Percentiles rank a stretch among this genome's conserved stretches.
Conservation (phyloP, 64 coral and sea anemone species). For the Porites lutea region DNA sequence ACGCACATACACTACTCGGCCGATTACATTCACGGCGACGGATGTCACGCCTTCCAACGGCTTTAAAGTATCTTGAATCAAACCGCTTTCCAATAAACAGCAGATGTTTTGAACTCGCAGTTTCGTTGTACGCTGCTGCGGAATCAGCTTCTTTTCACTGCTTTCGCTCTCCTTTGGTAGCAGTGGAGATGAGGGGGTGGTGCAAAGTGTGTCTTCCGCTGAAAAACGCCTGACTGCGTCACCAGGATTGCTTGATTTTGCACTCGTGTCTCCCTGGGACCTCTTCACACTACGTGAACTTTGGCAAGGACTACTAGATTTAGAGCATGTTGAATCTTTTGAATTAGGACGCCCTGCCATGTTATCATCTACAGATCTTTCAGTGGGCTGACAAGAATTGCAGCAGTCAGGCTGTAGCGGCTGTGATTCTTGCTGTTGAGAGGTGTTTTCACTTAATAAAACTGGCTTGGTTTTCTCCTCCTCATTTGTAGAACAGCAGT, state of each 20-base stretch:
- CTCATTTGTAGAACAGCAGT: not conserved
- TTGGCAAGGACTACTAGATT: too few relatives aligned
- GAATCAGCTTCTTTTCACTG: not conserved
- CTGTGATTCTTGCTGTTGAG: too few relatives aligned
- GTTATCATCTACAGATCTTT: too few relatives aligned
- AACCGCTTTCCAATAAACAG: slow-evolving; percentile 81
- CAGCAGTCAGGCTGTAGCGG: too few relatives aligned
- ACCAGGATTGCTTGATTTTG: too few relatives aligned
- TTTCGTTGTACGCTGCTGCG: slow-evolving; percentile 78
- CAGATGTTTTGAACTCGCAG: slow-evolving; percentile 98
- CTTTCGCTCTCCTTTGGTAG: not conserved
- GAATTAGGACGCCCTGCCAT: too few relatives aligned
- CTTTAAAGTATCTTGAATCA: slow-evolving; percentile 80
- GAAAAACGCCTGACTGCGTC: too few relatives aligned
- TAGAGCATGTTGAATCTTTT: not conserved
- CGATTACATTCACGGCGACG: slow-evolving; percentile 93
- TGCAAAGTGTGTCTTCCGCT: too few relatives aligned
- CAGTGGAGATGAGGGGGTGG: not conserved
- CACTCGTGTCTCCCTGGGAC: too few relatives aligned
- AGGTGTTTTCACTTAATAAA: too few relatives aligned
- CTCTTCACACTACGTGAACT: too few relatives aligned
- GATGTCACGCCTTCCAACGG: slow-evolving; percentile 76
- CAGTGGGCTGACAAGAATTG: too few relatives aligned
- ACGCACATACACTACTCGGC: slow-evolving; percentile 83
- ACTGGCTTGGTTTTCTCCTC: not conserved